Percentiles rank a stretch among this genome's conserved stretches.
Evolutionary conservation across 2,888 invertebrate genomes (phyloP).

Genomic region (Acanthococcus lagerstroemiae): DNA sequence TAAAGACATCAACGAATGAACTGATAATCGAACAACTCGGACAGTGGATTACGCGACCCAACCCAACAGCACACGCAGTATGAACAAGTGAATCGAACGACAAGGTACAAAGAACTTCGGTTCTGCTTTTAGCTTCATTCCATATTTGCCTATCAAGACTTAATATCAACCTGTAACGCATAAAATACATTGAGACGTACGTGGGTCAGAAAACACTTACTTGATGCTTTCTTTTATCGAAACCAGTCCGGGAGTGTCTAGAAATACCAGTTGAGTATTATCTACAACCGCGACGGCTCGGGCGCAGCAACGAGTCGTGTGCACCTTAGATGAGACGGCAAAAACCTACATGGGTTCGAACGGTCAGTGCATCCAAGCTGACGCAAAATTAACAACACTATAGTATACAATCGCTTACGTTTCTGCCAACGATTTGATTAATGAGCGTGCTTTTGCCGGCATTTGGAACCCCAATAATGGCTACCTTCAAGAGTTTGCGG

Average conservation of each 20-base stretch:
- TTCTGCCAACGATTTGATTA: conserved; percentile 69
- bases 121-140: too few relatives aligned
- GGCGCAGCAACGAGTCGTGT: conserved; percentile 69
- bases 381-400: too few relatives aligned
- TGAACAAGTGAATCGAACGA: too few relatives aligned
- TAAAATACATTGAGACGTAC: too few relatives aligned
- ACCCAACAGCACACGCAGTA: too few relatives aligned
- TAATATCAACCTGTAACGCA: too few relatives aligned
- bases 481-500: conserved; percentile 55
- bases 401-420: conserved; percentile 47
- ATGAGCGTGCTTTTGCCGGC: conserved; percentile 92
- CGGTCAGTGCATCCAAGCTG: too few relatives aligned
- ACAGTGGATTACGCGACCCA: too few relatives aligned
- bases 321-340: conserved; percentile 81
- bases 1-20: conserved; percentile 38
- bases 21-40: too few relatives aligned
- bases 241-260: conserved; percentile 89
- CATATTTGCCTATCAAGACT: too few relatives aligned
- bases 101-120: too few relatives aligned
- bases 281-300: conserved; percentile 61
- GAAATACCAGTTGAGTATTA: conserved; percentile 78
- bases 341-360: too few relatives aligned
- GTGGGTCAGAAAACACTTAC: conserved; percentile 43
- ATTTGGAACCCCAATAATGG: conserved; percentile 88
- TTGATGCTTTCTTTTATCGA: conserved; percentile 55